phyloP scores from a whole-genome alignment of 2,797 vertebrate species.

The Mallotus villosus region DNA sequence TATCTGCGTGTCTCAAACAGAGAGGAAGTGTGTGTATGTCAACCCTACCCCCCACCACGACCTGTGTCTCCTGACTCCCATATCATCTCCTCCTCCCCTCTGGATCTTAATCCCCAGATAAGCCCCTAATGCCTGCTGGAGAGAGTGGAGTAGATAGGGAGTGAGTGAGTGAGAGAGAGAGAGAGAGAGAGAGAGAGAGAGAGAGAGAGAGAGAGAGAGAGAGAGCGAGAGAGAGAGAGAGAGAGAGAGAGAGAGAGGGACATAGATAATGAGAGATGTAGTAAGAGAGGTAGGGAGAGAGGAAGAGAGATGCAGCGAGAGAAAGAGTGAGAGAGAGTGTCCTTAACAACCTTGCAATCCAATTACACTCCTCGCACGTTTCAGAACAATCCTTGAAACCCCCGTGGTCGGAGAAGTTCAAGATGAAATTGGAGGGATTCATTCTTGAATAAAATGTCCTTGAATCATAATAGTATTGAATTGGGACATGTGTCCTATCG shows the following conservation, averaged over 20 bases:
- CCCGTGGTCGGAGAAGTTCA: background rate
- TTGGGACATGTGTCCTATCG: too few species aligned
- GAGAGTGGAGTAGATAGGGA: conserved; percentile 14
- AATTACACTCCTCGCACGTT: conserved; percentile 50
- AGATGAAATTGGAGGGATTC: background rate
- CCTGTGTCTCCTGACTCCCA: conserved; percentile 46
- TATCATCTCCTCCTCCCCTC: conserved; percentile 33
- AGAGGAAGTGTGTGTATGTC: background rate
- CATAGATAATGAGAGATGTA: background rate
- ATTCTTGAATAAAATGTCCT: too few species aligned
- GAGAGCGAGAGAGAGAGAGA: background rate
- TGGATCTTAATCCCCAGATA: conserved; percentile 59
- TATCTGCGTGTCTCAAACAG: background rate
- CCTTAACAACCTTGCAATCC: conserved; percentile 59
- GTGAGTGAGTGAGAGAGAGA: background rate
- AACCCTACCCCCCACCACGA: conserved; percentile 36
- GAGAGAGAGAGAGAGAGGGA: conserved; percentile 30
- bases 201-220: conserved; percentile 24
- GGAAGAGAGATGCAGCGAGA: background rate
- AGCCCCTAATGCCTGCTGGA: conserved; percentile 49
- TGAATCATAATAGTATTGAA: too few species aligned
- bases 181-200: background rate
- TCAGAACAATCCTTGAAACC: conserved; percentile 28
- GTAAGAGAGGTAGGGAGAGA: conserved; percentile 38
- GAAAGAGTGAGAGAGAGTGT: background rate